phyloP scores from a whole-genome alignment of 2,797 vertebrate species.

The Synaphobranchus kaupii region DNA sequence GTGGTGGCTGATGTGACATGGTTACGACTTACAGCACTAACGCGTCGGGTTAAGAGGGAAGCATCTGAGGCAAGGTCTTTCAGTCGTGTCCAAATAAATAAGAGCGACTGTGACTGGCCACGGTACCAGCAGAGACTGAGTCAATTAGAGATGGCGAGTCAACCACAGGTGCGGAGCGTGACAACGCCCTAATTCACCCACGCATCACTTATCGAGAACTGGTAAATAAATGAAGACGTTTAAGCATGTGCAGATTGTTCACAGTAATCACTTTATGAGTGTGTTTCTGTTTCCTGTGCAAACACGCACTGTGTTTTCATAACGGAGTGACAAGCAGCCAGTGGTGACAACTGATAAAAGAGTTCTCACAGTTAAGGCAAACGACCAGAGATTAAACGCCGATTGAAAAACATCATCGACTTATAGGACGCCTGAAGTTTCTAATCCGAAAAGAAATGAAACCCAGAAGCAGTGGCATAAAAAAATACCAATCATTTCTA shows the following conservation, averaged over 20 bases:
- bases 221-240: background rate
- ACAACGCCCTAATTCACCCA: background rate
- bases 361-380: background rate
- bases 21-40: background rate
- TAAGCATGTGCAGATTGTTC: background rate
- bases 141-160: background rate
- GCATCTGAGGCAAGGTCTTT: background rate
- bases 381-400: background rate
- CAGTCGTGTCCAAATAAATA: background rate
- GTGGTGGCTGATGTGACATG: background rate
- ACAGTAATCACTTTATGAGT: background rate
- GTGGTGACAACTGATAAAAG: background rate
- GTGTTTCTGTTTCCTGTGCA: background rate
- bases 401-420: background rate
- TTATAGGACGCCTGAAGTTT: background rate
- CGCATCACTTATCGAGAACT: background rate
- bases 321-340: background rate
- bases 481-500: background rate
- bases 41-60: background rate
- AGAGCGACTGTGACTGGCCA: background rate
- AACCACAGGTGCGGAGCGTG: background rate
- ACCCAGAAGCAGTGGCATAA: background rate
- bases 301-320: background rate
- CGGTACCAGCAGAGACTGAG: background rate
- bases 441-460: background rate